Conservation (phyloP, 2,113 vertebrate genomes). For the Nannobrachium achirus region DNA sequence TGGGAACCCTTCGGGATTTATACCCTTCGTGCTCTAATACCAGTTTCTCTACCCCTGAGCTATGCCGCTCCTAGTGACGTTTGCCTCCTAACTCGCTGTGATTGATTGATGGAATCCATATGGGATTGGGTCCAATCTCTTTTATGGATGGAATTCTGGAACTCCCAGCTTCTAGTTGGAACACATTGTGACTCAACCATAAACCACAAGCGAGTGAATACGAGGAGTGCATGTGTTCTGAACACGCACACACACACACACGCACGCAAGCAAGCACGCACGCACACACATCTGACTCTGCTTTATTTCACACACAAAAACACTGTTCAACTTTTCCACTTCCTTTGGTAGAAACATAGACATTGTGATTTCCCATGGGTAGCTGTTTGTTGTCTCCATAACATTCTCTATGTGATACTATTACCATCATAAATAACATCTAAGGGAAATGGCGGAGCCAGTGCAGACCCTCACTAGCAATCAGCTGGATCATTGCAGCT, state of each 20-base stretch:
- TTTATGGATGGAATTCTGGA: not conserved
- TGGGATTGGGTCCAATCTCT: not conserved
- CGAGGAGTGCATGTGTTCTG: not conserved
- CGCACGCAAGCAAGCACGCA: not conserved
- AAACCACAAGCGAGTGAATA: not conserved
- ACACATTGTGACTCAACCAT: not conserved
- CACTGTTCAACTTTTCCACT: slow-evolving; percentile 1
- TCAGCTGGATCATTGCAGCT: too few species aligned
- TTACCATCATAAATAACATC: too few species aligned
- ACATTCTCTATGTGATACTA: not conserved
- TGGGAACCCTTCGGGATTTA: too few species aligned
- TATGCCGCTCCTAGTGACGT: slow-evolving; percentile 3
- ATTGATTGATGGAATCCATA: not conserved
- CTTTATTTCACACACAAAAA: not conserved
- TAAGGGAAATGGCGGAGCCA: too few species aligned
- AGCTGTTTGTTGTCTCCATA: not conserved
- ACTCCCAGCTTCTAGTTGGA: not conserved
- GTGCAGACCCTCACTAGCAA: too few species aligned
- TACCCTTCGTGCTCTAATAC: too few species aligned
- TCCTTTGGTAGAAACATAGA: slow-evolving; percentile 3
- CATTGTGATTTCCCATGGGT: not conserved
- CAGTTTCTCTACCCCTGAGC: too few species aligned
- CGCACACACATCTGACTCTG: slow-evolving; percentile 14
- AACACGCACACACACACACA: not conserved
- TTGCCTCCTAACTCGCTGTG: not conserved